Conservation (phyloP, 2,888 invertebrate genomes). For the Polymixis flavicincta region DNA sequence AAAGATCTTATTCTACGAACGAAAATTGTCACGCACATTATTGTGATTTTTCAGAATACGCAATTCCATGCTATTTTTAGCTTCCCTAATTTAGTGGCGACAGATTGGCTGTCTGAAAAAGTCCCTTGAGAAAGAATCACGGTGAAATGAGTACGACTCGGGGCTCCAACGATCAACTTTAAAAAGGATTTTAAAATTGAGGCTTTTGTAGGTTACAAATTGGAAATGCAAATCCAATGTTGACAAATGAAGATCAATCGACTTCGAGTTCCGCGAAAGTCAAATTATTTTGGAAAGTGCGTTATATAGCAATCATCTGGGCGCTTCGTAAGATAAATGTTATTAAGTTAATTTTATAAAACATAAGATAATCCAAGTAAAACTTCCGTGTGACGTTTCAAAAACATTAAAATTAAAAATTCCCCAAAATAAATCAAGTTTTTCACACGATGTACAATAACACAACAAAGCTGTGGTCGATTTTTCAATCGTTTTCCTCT, state of each 20-base stretch:
- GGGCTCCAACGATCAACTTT: conserved; percentile 16
- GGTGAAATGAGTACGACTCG: conserved; percentile 12
- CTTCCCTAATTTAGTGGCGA: background rate
- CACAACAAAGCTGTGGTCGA: background rate
- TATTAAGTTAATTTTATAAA: background rate
- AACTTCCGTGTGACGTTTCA: background rate
- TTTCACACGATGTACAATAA: background rate
- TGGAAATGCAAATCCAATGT: conserved; percentile 51
- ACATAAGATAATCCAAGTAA: background rate
- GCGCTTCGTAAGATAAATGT: background rate
- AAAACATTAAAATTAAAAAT: background rate
- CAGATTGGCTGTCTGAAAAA: conserved; percentile 26
- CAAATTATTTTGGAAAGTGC: background rate
- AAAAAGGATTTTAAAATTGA: conserved; percentile 12
- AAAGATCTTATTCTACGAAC: background rate
- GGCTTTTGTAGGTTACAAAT: conserved; percentile 42
- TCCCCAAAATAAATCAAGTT: background rate
- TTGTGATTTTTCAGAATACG: background rate
- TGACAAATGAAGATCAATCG: conserved; percentile 43
- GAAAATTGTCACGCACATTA: background rate
- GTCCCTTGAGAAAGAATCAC: conserved; percentile 26
- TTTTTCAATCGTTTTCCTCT: conserved; percentile 14
- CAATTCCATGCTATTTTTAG: conserved; percentile 12
- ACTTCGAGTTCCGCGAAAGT: conserved; percentile 1
- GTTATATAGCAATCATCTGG: background rate